Conservation (phyloP, 2,888 invertebrate species). For the Panzeria rudis region DNA sequence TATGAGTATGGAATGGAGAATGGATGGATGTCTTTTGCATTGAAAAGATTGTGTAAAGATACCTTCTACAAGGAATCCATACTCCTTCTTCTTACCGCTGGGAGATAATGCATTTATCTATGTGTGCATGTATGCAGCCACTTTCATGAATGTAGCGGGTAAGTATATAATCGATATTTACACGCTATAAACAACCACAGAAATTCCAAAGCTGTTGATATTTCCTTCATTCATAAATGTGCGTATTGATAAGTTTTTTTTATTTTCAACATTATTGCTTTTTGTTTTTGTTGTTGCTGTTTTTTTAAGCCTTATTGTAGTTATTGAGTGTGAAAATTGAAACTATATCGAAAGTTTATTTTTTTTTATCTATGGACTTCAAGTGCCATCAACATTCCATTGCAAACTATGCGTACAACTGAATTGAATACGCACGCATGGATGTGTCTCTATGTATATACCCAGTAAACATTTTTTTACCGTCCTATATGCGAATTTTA, state of each 20-base stretch:
- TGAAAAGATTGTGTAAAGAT: no score
- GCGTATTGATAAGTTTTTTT: conserved; percentile 8
- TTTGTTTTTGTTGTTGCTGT: conserved; percentile 22
- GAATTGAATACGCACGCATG: conserved; percentile 41
- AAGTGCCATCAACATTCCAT: conserved; percentile 67
- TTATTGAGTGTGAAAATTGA: conserved; percentile 67
- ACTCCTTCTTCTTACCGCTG: no score
- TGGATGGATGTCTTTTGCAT: no score
- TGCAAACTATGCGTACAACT: conserved; percentile 41
- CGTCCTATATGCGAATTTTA: no score
- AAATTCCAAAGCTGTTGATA: conserved; percentile 57
- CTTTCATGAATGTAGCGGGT: background rate
- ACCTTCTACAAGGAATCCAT: no score
- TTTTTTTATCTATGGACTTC: conserved; percentile 55
- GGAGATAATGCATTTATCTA: conserved; percentile 26
- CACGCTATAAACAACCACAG: conserved; percentile 32
- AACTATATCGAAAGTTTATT: conserved; percentile 58
- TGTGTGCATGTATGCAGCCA: background rate
- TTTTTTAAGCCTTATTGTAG: conserved; percentile 8
- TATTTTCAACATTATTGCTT: background rate
- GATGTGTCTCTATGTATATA: background rate
- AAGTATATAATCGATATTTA: background rate
- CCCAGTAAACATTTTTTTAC: no score
- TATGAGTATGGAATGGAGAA: no score
- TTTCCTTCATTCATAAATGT: conserved; percentile 55